These are phyloP conservation scores for Anagrus nilaparvatae DNA, from an alignment of 1,140 invertebrate genomes.

Conservation along the genomic window DNA sequence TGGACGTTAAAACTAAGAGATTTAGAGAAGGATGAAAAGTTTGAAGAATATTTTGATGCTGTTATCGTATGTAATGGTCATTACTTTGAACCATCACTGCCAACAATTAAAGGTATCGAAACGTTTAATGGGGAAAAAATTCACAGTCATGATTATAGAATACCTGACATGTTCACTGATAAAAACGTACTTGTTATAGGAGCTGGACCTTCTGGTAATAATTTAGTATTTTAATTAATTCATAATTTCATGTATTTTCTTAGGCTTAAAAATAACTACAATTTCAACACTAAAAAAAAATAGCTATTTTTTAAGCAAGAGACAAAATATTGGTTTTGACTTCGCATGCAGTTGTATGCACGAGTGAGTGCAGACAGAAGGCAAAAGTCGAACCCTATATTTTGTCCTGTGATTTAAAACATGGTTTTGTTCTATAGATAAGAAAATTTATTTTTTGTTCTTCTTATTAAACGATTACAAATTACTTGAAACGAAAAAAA, in stretches of 20 bases:
- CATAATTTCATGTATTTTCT: no score
- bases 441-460: background rate
- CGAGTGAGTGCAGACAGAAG: no score
- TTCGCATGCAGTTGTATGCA: no score
- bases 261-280: no score
- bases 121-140: constrained; percentile 57
- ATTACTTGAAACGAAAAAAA: no score
- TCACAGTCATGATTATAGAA: constrained; percentile 82
- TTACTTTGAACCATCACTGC: constrained; percentile 58
- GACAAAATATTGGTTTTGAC: no score
- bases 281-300: background rate
- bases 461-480: constrained; percentile 4
- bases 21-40: constrained; percentile 42
- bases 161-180: constrained; percentile 54
- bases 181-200: constrained; percentile 70
- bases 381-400: no score
- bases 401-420: no score
- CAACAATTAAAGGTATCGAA: constrained; percentile 50
- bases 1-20: constrained; percentile 56
- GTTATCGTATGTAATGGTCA: constrained; percentile 81
- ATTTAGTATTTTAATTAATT: background rate
- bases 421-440: background rate
- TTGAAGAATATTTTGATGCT: constrained; percentile 57
- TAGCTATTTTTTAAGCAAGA: no score
- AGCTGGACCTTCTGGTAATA: constrained; percentile 68